Base-by-base conservation (phyloP, 2,888 invertebrate species). In the Leucophenga montana region DNA sequence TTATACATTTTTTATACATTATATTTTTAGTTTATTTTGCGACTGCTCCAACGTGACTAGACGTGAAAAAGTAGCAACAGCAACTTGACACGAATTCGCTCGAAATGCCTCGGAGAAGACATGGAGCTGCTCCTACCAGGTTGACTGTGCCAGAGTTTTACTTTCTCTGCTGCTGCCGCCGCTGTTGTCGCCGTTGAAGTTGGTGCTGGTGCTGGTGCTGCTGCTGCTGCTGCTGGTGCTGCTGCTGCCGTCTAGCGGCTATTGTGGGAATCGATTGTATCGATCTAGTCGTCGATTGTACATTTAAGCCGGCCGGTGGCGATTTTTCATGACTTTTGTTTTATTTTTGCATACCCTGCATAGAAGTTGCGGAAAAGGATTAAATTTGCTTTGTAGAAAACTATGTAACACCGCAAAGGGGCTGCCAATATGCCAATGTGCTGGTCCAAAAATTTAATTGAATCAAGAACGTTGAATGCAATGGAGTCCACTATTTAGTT, bases 61-160 rank as follows among this genome's bases (percentile, higher is more conserved):
- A 61, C 62, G 46, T 22, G 31, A 62, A 62, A 62, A 62, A 62
- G 62, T 20, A 62, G 33, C 62, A 62, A 62, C 50, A 16, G 50
- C 50, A 46, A 46, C 46, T 62, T 44, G 62, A 62, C 62, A 62
- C 62, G 62, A 62, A 62, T 62, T 61, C 59, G 39, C 33, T 61
- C 39, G n/a, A 39, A 61, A 61, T 33, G 59, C 39, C 39, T 31
- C 18, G 11, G 39, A 39, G 39, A 39, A 39, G 39, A 39, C 39
- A 39, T 50, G 50, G 50, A 50, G 50, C 50, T 46, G 62, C 39
- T 39, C 18, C 39, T 39, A 16, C 18, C 57, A n/a, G 20, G 57
- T 57, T 27, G 39, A 18, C 39, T 54, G 54, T 54, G 22, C n/a
- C 59, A 61, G 33, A 61, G 39, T 18, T 61, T 62, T 62, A 46